Conservation (phyloP, 2,888 invertebrate genomes). For the Xanthia icteritia region DNA sequence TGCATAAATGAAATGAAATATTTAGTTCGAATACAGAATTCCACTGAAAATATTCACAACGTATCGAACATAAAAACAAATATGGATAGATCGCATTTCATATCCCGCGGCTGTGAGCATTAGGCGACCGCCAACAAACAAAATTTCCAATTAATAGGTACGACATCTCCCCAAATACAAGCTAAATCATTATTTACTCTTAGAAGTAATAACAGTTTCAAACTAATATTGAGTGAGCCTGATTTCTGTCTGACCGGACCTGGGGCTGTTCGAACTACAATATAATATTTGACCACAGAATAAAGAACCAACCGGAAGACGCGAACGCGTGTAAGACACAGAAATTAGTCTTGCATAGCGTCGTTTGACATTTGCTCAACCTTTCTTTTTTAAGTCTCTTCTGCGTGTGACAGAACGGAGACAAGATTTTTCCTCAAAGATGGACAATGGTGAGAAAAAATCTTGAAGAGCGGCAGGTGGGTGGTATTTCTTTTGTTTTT, state of each 20-base stretch:
- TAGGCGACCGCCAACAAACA: conserved; percentile 51
- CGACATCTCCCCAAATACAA: conserved; percentile 40
- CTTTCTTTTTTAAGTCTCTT: background rate
- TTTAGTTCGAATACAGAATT: conserved; percentile 14
- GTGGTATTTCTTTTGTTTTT: background rate
- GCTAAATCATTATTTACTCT: conserved; percentile 55
- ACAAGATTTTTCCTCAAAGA: background rate
- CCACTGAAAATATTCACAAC: conserved; percentile 19
- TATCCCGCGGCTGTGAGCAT: conserved; percentile 43
- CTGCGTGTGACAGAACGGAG: background rate
- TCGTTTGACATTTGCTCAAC: background rate
- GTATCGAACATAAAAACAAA: conserved; percentile 34
- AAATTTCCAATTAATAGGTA: conserved; percentile 47
- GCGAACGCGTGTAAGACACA: background rate
- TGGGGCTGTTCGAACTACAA: conserved; percentile 39
- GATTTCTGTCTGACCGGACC: conserved; percentile 25
- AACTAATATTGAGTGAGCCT: conserved; percentile 59
- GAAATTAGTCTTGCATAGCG: background rate
- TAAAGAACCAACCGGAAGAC: background rate
- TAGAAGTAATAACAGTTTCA: conserved; percentile 60
- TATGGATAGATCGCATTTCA: conserved; percentile 36
- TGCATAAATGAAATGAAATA: conserved; percentile 21
- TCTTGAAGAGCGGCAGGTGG: background rate
- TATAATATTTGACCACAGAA: conserved; percentile 56
- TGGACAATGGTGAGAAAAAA: too few relatives aligned